Base-by-base conservation (phyloP, 1,140 invertebrate genomes). In the Neodiprion fabricii region DNA sequence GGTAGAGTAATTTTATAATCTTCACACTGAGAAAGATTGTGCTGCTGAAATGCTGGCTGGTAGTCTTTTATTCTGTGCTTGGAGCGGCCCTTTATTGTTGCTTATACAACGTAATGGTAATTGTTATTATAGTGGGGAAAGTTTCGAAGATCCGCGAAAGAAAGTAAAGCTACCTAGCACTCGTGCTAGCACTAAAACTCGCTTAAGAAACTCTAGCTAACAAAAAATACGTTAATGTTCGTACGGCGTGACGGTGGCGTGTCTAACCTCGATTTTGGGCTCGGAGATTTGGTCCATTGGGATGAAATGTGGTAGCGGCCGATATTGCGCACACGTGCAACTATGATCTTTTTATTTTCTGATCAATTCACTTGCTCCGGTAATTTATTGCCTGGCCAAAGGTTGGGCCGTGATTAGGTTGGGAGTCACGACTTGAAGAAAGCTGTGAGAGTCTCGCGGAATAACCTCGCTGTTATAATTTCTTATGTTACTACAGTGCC, bases 81-180 rank as follows among this genome's bases (percentile, higher is more conserved):
- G 11, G 53, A 61, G 53, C 11, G 8, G 11, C 53, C n/a, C 53
- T 61, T 61, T 61, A 17, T 61, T 61, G 53, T 61, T 61, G 53
- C 53, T 61, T 61, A 61, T 61, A 61, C 53, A 61, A 61, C 53
- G 53, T 14, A 61, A 61, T 61, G 53, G 53, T 61, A 61, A 61
- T 61, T 61, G 53, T 61, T 61, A 61, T 61, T 14, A 14, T 17
- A 12, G 53, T 61, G 53, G 11, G 53, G n/a, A 61, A 61, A 61
- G 53, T 61, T 61, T 12, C 11, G 8, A 61, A 7, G 53, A 61
- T 61, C 9, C 53, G 28, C 28, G 0, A 61, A 12, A 61, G 53
- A 61, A 61, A 61, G 7, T 61, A 61, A 61, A 40, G 28, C 28
- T 40, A 40, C 28, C 28, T 40, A 40, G 28, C 28, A 40, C 5